Evolutionary conservation across 2,888 invertebrate species (phyloP).

Genomic region (Acanthosoma haemorrhoidale): DNA sequence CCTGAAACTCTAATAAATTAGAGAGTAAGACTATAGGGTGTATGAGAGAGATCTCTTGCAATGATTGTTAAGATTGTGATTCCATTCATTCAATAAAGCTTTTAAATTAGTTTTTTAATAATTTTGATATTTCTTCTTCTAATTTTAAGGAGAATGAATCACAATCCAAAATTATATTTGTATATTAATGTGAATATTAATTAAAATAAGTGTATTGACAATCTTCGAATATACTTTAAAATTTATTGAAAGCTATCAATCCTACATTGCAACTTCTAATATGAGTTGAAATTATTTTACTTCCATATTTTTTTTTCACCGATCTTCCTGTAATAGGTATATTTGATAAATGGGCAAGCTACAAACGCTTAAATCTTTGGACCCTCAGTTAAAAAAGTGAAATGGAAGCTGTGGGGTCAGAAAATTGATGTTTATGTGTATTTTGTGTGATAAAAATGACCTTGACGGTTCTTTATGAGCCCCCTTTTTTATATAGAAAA

Average conservation of each 20-base stretch:
- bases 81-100: too few relatives aligned
- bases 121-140: background rate
- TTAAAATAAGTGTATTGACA: conserved; percentile 10
- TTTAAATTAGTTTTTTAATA: too few relatives aligned
- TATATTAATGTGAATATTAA: conserved; percentile 1
- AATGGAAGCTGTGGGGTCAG: background rate
- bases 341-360: conserved; percentile 25
- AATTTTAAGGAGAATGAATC: background rate
- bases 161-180: background rate
- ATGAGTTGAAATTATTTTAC: background rate
- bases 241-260: background rate
- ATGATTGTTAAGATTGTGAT: background rate
- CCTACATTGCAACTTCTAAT: background rate
- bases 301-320: too few relatives aligned
- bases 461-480: conserved; percentile 11
- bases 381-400: background rate
- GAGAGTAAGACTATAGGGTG: too few relatives aligned
- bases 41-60: too few relatives aligned
- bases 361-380: conserved; percentile 23
- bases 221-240: conserved; percentile 1
- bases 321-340: background rate
- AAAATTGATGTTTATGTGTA: conserved; percentile 17
- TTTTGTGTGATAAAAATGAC: conserved; percentile 18
- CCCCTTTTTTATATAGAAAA: conserved; percentile 23
- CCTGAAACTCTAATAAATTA: too few relatives aligned